Evolutionary conservation across 2,797 vertebrate genomes (phyloP).

Genomic region (Acrossocheilus fasciatus): DNA sequence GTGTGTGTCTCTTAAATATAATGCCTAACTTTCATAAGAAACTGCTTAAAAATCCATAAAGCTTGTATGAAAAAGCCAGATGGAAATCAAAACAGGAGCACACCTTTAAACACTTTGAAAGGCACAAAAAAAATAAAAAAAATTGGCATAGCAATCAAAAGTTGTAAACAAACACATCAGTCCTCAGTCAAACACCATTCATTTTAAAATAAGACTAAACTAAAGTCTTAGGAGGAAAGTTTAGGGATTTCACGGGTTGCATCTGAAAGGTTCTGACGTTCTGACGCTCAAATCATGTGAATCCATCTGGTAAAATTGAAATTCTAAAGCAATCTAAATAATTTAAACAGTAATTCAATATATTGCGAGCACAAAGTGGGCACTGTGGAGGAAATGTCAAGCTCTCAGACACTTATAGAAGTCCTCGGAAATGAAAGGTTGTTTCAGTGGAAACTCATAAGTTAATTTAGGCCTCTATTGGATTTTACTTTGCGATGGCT

Average conservation of each 20-base stretch:
- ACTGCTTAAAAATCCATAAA: constrained; percentile 24
- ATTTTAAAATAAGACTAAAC: not conserved
- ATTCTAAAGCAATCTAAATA: constrained; percentile 21
- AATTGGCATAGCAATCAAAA: not conserved
- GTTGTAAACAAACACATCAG: not conserved
- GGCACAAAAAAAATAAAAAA: not conserved
- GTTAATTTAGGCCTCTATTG: constrained; percentile 23
- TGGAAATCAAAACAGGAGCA: not conserved
- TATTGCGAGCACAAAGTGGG: not conserved
- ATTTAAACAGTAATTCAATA: constrained; percentile 13
- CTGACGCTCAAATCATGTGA: not conserved
- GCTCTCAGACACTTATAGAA: not conserved
- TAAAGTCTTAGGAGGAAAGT: not conserved
- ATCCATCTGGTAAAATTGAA: not conserved
- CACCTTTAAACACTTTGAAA: not conserved
- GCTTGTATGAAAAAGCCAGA: not conserved
- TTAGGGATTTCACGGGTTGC: not conserved
- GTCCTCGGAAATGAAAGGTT: constrained; percentile 13
- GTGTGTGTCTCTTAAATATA: not conserved
- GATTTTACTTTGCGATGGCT: constrained; percentile 14
- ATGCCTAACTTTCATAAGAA: not conserved
- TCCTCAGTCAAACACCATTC: not conserved
- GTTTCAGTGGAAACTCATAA: not conserved
- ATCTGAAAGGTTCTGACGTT: not conserved
- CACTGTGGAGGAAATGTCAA: constrained; percentile 12